Evolutionary conservation across 1,140 invertebrate genomes (phyloP).

Genomic region (Elysia chlorotica): DNA sequence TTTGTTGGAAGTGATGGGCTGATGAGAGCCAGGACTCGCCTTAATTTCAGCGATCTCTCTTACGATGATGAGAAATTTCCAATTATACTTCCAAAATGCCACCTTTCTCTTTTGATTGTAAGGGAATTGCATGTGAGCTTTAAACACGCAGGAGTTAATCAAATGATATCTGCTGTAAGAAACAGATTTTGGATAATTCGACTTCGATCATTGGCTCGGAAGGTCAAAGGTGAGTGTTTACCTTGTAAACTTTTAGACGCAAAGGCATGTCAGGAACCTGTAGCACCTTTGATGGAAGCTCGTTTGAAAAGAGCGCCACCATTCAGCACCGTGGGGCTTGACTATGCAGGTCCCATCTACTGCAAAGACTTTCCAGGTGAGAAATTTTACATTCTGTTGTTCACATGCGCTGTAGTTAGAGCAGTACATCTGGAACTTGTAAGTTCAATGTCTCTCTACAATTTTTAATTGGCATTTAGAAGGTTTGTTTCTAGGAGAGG

Average conservation of each 20-base stretch:
- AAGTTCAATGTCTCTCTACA: not conserved
- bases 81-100: not conserved
- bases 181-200: not conserved
- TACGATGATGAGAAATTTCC: not conserved
- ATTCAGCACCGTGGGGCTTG: not conserved
- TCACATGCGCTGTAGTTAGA: slow-evolving; percentile 7
- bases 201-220: not conserved
- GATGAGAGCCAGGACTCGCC: not conserved
- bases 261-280: not conserved
- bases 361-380: not conserved
- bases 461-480: not conserved
- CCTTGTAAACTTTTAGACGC: not conserved
- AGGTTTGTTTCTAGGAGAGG: not conserved
- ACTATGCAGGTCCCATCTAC: slow-evolving; percentile 3
- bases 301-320: not conserved
- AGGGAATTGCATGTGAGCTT: not conserved
- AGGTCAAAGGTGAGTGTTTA: not conserved
- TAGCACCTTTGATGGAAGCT: not conserved
- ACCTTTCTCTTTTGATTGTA: not conserved
- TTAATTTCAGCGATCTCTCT: not conserved
- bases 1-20: not conserved
- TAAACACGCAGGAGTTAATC: not conserved
- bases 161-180: not conserved
- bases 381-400: slow-evolving; percentile 9
- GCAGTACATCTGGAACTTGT: not conserved